Conservation (phyloP, 2,888 invertebrate genomes). For the Dichetophora obliterata region DNA sequence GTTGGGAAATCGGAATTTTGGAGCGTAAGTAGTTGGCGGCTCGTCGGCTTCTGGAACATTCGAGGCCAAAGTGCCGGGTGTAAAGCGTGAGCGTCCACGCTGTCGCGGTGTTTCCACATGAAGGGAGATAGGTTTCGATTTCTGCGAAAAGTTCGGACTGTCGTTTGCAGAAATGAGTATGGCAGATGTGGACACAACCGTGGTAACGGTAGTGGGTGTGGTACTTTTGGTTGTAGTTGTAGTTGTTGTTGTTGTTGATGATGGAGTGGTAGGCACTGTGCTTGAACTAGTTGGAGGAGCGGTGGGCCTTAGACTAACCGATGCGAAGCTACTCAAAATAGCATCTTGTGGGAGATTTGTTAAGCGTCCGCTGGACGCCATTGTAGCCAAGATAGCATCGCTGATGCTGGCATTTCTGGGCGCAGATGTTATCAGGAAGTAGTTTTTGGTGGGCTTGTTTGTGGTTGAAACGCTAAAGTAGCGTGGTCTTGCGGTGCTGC, state of each 20-base stretch:
- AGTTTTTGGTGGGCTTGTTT: constrained; percentile 53
- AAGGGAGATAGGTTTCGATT: not conserved
- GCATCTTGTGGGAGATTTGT: constrained; percentile 41
- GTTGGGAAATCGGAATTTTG: constrained; percentile 58
- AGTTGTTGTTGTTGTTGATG: constrained; percentile 46
- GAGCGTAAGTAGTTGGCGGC: constrained; percentile 66
- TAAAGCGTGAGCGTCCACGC: constrained; percentile 67
- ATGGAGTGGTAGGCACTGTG: constrained; percentile 44
- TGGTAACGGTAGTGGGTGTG: constrained; percentile 52
- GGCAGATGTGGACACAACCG: constrained; percentile 56
- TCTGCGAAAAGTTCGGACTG: not conserved
- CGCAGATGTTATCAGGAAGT: constrained; percentile 58
- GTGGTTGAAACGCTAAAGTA: constrained; percentile 50
- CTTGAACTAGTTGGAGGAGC: constrained; percentile 35
- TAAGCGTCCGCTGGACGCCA: constrained; percentile 42
- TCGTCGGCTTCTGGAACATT: constrained; percentile 61
- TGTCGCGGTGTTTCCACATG: constrained; percentile 52
- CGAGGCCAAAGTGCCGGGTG: constrained; percentile 58
- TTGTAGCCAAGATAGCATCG: constrained; percentile 55
- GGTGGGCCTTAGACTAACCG: constrained; percentile 24
- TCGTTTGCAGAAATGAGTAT: constrained; percentile 50
- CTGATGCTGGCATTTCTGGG: constrained; percentile 57
- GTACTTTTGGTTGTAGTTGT: constrained; percentile 45
- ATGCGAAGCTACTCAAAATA: constrained; percentile 32
- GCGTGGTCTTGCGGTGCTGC: constrained; percentile 59